phyloP scores from a whole-genome alignment of 2,888 invertebrate species.

The Eremobia ochroleuca region DNA sequence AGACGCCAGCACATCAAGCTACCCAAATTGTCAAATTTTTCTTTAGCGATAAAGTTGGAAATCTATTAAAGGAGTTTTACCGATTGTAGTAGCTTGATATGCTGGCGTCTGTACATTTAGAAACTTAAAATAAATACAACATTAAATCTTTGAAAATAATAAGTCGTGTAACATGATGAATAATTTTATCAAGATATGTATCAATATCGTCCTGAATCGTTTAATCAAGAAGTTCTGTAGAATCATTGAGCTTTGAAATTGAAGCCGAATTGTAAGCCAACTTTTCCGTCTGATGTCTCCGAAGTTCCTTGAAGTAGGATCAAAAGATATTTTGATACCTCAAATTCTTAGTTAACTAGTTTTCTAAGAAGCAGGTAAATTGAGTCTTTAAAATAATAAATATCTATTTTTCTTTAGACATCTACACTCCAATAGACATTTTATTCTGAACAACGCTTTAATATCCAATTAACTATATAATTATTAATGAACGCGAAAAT shows the following conservation, averaged over 20 bases:
- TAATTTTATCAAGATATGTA: slow-evolving; percentile 25
- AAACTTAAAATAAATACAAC: background rate
- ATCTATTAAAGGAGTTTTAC: too few species aligned
- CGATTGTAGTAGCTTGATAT: too few species aligned
- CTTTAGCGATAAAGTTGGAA: too few species aligned
- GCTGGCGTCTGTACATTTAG: too few species aligned
- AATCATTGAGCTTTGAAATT: slow-evolving; percentile 46
- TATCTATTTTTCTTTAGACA: background rate
- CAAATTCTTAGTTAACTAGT: slow-evolving; percentile 30
- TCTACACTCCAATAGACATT: background rate
- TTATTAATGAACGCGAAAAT: background rate
- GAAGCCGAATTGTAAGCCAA: slow-evolving; percentile 26
- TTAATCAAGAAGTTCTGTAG: slow-evolving; percentile 33
- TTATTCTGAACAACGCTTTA: background rate
- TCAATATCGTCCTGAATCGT: slow-evolving; percentile 22
- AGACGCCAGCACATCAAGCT: too few species aligned
- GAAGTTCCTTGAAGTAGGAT: slow-evolving; percentile 28
- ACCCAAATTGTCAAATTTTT: too few species aligned
- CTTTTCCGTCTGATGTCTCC: slow-evolving; percentile 26
- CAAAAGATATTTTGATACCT: slow-evolving; percentile 31
- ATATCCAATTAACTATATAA: background rate
- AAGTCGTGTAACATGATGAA: background rate
- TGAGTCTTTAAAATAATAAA: slow-evolving; percentile 27
- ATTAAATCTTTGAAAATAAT: slow-evolving; percentile 20
- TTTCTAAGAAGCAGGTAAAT: slow-evolving; percentile 14